These are phyloP conservation scores for Drosophila trichaetosa DNA, from an alignment of 2,888 invertebrate genomes.

Conservation along the genomic window DNA sequence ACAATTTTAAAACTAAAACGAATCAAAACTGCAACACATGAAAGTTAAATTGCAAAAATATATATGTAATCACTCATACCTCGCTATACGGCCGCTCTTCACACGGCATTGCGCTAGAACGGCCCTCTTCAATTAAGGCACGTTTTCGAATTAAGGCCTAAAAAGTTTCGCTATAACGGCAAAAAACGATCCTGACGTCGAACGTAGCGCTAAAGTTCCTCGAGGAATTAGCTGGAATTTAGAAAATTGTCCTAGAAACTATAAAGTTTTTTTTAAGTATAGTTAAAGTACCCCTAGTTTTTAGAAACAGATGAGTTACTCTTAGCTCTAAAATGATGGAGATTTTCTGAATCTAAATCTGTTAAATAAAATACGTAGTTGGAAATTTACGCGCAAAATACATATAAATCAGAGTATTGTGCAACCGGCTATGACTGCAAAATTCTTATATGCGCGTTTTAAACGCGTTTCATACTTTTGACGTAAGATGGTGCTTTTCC, in stretches of 20 bases:
- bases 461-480: neutral
- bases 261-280: neutral
- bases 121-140: too few relatives aligned
- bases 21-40: neutral
- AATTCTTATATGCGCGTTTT: neutral
- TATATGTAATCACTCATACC: too few relatives aligned
- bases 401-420: neutral
- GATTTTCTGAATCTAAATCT: neutral
- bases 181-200: too few relatives aligned
- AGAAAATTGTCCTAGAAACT: neutral
- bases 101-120: too few relatives aligned
- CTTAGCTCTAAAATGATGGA: neutral
- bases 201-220: too few relatives aligned
- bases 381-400: neutral
- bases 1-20: neutral
- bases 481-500: neutral
- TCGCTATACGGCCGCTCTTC: too few relatives aligned
- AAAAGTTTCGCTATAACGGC: too few relatives aligned
- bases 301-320: neutral
- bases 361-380: neutral
- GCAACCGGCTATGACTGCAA: neutral
- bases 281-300: neutral
- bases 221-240: neutral
- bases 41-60: neutral
- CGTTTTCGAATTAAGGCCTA: too few relatives aligned